These are phyloP conservation scores for Phainopepla nitens DNA, from an alignment of 2,113 vertebrate genomes.

Conservation along the genomic window DNA sequence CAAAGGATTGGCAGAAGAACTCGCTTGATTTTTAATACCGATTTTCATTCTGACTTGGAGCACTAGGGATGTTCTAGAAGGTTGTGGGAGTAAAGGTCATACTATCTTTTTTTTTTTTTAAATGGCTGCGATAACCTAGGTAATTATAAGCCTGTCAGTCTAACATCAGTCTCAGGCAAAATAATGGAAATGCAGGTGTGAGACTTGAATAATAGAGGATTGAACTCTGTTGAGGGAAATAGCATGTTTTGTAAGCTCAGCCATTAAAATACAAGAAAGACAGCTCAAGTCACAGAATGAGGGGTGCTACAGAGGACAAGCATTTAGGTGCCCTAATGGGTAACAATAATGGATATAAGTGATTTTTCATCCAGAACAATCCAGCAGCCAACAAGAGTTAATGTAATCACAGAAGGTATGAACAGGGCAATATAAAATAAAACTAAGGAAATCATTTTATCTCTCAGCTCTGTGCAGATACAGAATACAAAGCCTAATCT, in stretches of 20 bases:
- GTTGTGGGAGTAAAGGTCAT: neutral
- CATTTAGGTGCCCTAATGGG: neutral
- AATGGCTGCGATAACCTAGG: neutral
- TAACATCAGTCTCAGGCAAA: neutral
- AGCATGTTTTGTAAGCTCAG: neutral
- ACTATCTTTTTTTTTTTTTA: neutral
- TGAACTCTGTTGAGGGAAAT: neutral
- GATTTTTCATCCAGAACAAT: neutral
- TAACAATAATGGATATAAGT: neutral
- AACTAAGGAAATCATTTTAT: neutral
- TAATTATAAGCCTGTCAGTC: slow-evolving; percentile 6
- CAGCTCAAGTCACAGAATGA: neutral
- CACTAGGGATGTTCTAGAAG: neutral
- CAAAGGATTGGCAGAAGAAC: neutral
- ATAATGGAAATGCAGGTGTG: neutral
- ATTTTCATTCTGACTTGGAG: neutral
- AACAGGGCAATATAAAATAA: neutral
- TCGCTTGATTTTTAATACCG: neutral
- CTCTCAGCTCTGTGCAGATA: neutral
- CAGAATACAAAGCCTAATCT: neutral
- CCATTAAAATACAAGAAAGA: neutral
- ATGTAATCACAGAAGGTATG: neutral
- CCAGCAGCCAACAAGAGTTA: neutral
- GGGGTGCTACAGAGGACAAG: neutral
- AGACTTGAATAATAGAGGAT: neutral